Conservation (phyloP, 2,888 invertebrate species). For the Ligdia adustata region DNA sequence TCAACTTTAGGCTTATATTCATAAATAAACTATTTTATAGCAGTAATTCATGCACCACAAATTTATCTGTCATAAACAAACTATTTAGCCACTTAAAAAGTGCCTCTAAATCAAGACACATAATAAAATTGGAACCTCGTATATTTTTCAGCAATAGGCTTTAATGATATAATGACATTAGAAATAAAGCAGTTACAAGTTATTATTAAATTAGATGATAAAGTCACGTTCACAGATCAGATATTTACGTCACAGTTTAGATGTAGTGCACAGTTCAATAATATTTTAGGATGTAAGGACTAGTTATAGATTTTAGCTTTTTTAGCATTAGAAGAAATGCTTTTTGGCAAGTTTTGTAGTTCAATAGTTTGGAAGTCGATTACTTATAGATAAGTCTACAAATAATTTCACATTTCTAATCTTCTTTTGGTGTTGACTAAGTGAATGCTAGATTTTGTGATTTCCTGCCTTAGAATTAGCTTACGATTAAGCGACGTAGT, state of each 20-base stretch:
- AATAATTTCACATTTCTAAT: constrained; percentile 49
- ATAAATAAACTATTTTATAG: constrained; percentile 57
- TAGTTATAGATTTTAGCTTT: constrained; percentile 68
- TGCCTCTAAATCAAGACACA: constrained; percentile 68
- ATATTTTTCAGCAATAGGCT: constrained; percentile 36
- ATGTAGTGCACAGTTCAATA: constrained; percentile 68
- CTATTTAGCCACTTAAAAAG: constrained; percentile 68
- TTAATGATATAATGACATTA: constrained; percentile 50
- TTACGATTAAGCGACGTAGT: constrained; percentile 62
- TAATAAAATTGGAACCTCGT: constrained; percentile 49
- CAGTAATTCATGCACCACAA: constrained; percentile 60
- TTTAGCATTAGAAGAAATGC: constrained; percentile 73
- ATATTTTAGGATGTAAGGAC: constrained; percentile 57
- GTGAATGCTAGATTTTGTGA: constrained; percentile 70
- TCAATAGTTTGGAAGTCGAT: constrained; percentile 64
- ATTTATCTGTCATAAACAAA: constrained; percentile 44
- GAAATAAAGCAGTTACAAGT: constrained; percentile 47
- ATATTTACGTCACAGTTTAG: constrained; percentile 58
- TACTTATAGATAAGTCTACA: constrained; percentile 55
- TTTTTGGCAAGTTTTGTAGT: constrained; percentile 76
- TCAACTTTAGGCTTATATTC: constrained; percentile 67
- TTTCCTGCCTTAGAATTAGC: constrained; percentile 70
- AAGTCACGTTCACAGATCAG: constrained; percentile 51
- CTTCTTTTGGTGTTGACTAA: constrained; percentile 59
- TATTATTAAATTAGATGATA: constrained; percentile 43